Evolutionary conservation across 2,113 vertebrate genomes (phyloP), one percentile per base, ranked within the genome.

Genomic region (Murina feae): DNA sequence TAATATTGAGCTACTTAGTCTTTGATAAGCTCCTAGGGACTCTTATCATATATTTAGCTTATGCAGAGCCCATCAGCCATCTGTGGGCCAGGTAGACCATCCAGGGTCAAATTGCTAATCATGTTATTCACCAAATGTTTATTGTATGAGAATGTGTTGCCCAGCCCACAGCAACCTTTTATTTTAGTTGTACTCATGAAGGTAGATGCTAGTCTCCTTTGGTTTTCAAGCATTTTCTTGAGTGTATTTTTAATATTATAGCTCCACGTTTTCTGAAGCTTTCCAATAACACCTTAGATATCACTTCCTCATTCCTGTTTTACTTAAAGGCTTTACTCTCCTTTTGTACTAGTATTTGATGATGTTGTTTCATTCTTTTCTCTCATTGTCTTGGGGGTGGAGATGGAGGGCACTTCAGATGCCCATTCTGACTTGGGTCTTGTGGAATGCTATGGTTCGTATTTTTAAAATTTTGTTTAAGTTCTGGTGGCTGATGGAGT

Each of bases 161-260:
- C 35, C 14, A 91, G 44, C 28, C 35, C 42, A 53, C 12, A 91
- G 53, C 44, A 39, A 21, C 30, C 28, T 49, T 89, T 91, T 42
- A 63, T n/a, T 83, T 91, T 51, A 76, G 51, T 68, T 3, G 16
- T 71, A 53, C 51, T 78, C 21, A 12, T 8, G 66, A 68, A 89
- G 35, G 39, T 72, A 88, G 32, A 30, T 35, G 17, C 28, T 39
- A 58, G 74, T 93, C 42, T 86, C 37, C 39, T 2, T 82, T 75
- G 69, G 63, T 60, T 92, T 90, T 76, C 39, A 94, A 71, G 66
- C 25, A 44, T 83, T 76, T 93, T 89, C 76, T 85, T 18, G 18
- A 49, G 49, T 83, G n/a, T 71, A 25, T 90, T 49, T 37, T 74
- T 51, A 78, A 72, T 49, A 8, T 65, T 72, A 35, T 23, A 79